phyloP scores from a whole-genome alignment of 2,888 invertebrate genomes.

The Chrysina gloriosa region DNA sequence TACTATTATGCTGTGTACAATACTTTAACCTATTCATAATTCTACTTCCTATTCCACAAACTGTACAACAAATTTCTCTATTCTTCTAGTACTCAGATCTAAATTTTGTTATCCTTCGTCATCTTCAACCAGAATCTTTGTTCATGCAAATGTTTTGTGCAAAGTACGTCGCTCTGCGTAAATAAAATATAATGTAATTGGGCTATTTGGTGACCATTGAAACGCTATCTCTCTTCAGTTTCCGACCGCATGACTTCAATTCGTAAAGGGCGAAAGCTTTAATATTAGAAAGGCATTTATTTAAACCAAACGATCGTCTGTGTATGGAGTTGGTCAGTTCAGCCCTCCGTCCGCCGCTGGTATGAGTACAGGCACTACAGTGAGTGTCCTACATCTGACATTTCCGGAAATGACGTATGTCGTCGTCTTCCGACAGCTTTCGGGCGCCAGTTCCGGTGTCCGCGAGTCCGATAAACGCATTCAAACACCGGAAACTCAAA shows the following conservation, averaged over 20 bases:
- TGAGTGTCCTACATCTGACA: conserved; percentile 61
- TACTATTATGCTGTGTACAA: no score
- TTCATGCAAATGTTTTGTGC: no score
- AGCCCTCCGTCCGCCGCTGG: conserved; percentile 11
- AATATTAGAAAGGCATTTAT: conserved; percentile 49
- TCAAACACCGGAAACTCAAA: conserved; percentile 64
- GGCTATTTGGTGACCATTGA: no score
- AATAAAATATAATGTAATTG: background rate
- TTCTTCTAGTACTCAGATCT: no score
- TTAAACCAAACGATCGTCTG: conserved; percentile 44
- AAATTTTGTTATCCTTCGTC: no score
- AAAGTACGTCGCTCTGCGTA: no score
- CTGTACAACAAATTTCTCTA: no score
- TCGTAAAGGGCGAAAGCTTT: conserved; percentile 37
- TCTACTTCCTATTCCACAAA: no score
- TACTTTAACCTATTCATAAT: no score
- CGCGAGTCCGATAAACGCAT: conserved; percentile 63
- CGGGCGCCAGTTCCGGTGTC: conserved; percentile 64
- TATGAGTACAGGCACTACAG: conserved; percentile 40
- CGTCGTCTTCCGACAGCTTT: conserved; percentile 65
- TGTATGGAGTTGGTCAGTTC: conserved; percentile 24
- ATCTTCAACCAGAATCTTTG: no score
- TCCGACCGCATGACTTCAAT: background rate
- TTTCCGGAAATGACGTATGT: conserved; percentile 66
- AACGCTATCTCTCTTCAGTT: background rate